Base-by-base conservation (phyloP, 2,888 invertebrate genomes). In the Scrobipalpa atriplicella region DNA sequence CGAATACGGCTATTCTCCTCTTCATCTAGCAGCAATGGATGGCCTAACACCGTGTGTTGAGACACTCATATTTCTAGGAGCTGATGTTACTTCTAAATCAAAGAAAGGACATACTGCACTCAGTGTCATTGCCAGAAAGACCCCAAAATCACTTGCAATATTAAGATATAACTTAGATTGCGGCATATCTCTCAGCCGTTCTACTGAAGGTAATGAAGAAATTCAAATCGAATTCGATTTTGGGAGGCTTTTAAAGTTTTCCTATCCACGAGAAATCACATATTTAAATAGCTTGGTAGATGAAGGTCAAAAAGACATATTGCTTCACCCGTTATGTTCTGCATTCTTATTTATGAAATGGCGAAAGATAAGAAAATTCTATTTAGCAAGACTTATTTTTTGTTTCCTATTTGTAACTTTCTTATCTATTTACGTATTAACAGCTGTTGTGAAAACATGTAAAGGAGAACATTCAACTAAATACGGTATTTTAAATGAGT, bases 311-410 rank as follows among this genome's bases (percentile, higher is more conserved):
- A 97, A 97, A 82, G 96, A 97, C 77, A 96, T 98, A 72, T 87
- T 98, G 58, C 94, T 96, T 73, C 98, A 98, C 91, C 98, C 98
- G 0, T 86, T 98, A 1, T 97, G 97, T 81, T 96, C 97, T 11
- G 97, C 97, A 0, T 98, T 98, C 85, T 90, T 98, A 8, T 96
- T 97, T 84, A 94, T 98, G 78, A 98, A 98, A 81, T 98, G 98
- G 98, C 95, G 96, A 73, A 97, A 97, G 86, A 97, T 98, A 76
- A 94, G 97, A 67, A 97, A 97, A 82, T 98, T 97, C 86, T 98
- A 97, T 84, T 95, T 97, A 65, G 96, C 95, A 0, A 93, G 97
- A 69, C 92, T 97, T 68, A 93, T 97, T 63, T 96, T 97, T 82
- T 96, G 96, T 85, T 95, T 96, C 69, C 92, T 96, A 21, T 97